A percentile compares a stretch with the other conserved stretches of the same genome.
These are phyloP conservation scores for Xylocopa sonorina DNA, from an alignment of 1,140 invertebrate species.

Conservation along the genomic window DNA sequence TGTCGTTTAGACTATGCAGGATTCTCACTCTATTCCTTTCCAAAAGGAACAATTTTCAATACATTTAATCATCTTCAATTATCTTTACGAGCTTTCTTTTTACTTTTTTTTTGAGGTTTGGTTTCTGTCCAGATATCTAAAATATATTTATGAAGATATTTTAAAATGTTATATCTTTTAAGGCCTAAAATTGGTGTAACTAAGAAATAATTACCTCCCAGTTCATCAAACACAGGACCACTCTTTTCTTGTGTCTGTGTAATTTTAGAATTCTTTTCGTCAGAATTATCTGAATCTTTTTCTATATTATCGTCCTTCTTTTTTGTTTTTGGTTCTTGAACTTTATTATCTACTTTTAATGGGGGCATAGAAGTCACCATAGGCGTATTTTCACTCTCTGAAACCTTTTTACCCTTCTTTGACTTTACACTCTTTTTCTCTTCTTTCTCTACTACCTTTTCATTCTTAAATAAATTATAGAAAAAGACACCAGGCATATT, in stretches of 20 bases:
- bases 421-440: conserved; percentile 73
- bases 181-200: background rate
- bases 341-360: conserved; percentile 65
- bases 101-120: conserved; percentile 85
- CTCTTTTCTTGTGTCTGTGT: conserved; percentile 73
- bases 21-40: conserved; percentile 58
- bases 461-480: conserved; percentile 57
- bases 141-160: conserved; percentile 56
- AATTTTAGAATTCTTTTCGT: conserved; percentile 71
- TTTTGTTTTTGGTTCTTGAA: conserved; percentile 55
- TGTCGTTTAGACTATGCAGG: conserved; percentile 54
- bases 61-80: conserved; percentile 79
- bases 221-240: conserved; percentile 85
- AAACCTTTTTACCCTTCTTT: conserved; percentile 80
- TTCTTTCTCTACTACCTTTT: conserved; percentile 66
- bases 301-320: conserved; percentile 50
- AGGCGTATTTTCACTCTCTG: conserved; percentile 73
- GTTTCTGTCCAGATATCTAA: conserved; percentile 86
- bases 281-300: conserved; percentile 79
- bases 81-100: conserved; percentile 87
- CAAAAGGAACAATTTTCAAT: conserved; percentile 54
- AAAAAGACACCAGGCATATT: conserved; percentile 18
- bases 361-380: conserved; percentile 29
- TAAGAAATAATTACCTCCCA: conserved; percentile 83
- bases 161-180: background rate